Conservation (phyloP, 2,888 invertebrate genomes). For the Cheilosia soror region DNA sequence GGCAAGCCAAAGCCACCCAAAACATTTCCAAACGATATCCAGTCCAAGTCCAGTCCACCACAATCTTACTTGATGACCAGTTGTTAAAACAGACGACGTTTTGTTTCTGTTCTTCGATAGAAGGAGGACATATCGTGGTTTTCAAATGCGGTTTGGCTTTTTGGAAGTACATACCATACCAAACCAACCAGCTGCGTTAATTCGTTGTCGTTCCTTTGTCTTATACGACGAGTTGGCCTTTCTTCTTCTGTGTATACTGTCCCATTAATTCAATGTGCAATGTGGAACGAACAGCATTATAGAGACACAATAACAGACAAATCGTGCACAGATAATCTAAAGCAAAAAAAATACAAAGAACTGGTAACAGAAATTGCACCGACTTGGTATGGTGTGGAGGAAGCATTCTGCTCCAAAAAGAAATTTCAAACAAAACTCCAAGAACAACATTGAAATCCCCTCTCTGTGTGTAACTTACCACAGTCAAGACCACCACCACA, state of each 20-base stretch:
- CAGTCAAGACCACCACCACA: conserved; percentile 61
- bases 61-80: conserved; percentile 21
- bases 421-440: not conserved
- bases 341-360: conserved; percentile 17
- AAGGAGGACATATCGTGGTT: conserved; percentile 12
- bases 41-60: conserved; percentile 25
- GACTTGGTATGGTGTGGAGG: not conserved
- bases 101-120: not conserved
- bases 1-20: not conserved
- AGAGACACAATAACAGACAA: conserved; percentile 49
- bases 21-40: conserved; percentile 3
- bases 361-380: conserved; percentile 16
- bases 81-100: conserved; percentile 30
- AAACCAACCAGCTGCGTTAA: conserved; percentile 21
- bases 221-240: conserved; percentile 1
- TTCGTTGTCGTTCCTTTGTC: conserved; percentile 46
- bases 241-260: conserved; percentile 4
- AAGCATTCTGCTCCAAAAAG: conserved; percentile 24
- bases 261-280: conserved; percentile 30
- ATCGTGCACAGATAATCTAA: conserved; percentile 65
- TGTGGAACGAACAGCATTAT: conserved; percentile 5
- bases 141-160: conserved; percentile 29
- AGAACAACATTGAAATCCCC: conserved; percentile 4
- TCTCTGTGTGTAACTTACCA: conserved; percentile 48
- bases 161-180: conserved; percentile 3